Evolutionary conservation across 2,797 vertebrate genomes (phyloP).

Genomic region (Rachycentron canadum): DNA sequence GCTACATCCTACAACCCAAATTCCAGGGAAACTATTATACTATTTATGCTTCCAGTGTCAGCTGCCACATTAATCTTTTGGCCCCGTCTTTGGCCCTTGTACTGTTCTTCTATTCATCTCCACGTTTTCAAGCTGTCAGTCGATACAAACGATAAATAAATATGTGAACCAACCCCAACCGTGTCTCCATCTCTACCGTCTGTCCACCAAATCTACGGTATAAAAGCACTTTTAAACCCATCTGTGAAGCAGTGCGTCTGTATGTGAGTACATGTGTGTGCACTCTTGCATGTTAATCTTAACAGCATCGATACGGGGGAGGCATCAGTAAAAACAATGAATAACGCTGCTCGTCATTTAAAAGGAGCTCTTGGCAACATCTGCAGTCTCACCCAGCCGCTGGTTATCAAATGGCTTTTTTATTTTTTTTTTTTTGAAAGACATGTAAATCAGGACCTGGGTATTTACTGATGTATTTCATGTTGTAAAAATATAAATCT

Average conservation of each 20-base stretch:
- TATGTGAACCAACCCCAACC: constrained; percentile 7
- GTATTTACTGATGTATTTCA: too few species aligned
- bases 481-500: too few species aligned
- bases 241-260: background rate
- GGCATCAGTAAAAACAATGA: constrained; percentile 19
- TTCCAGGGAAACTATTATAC: background rate
- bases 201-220: background rate
- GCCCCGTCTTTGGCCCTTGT: background rate
- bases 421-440: too few species aligned
- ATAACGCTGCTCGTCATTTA: constrained; percentile 1
- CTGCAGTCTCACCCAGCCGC: too few species aligned
- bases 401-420: too few species aligned
- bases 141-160: constrained; percentile 29
- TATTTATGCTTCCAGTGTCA: background rate
- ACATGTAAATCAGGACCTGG: too few species aligned
- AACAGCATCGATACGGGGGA: background rate
- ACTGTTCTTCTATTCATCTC: background rate
- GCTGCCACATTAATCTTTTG: background rate
- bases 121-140: constrained; percentile 5
- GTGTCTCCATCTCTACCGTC: constrained; percentile 6
- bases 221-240: constrained; percentile 14
- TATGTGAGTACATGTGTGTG: background rate
- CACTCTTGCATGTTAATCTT: constrained; percentile 13
- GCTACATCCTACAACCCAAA: background rate
- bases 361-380: too few species aligned